Evolutionary conservation across 2,797 vertebrate species (phyloP).

Genomic region (Spondyliosoma cantharus): DNA sequence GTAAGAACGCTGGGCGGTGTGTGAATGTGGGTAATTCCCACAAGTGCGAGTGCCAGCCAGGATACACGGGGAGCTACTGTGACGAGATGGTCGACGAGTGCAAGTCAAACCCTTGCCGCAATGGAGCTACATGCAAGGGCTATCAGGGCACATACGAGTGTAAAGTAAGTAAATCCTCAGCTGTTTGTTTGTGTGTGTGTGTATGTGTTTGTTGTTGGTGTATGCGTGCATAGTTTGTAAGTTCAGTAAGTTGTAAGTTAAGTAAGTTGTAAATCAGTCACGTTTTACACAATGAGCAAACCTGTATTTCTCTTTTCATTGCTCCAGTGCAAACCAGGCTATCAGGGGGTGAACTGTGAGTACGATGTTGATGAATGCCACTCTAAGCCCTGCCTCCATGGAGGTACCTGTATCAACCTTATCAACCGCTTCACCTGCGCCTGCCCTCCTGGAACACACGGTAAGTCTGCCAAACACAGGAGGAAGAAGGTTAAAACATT

Average conservation of each 20-base stretch:
- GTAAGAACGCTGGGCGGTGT: conserved; percentile 88
- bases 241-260: too few relatives aligned
- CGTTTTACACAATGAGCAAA: not conserved
- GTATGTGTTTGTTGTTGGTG: not conserved
- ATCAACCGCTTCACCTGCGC: conserved; percentile 91
- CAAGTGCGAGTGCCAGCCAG: conserved; percentile 88
- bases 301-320: conserved; percentile 1
- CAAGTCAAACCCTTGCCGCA: conserved; percentile 91
- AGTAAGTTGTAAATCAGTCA: not conserved
- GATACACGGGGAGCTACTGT: conserved; percentile 93
- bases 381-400: conserved; percentile 90
- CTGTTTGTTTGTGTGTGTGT: not conserved
- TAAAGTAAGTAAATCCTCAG: conserved; percentile 79
- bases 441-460: conserved; percentile 92
- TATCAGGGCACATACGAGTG: conserved; percentile 91
- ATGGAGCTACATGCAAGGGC: conserved; percentile 90
- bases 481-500: not conserved
- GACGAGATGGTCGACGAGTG: conserved; percentile 90
- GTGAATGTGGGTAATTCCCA: conserved; percentile 86
- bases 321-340: conserved; percentile 90
- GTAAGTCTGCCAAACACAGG: conserved; percentile 72
- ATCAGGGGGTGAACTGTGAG: conserved; percentile 95
- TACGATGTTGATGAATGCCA: conserved; percentile 94
- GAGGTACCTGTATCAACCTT: conserved; percentile 93
- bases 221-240: not conserved